Evolutionary conservation across 1,140 invertebrate species (phyloP), one percentile per base, ranked within the genome.

Genomic region (Drosophila sp.): DNA sequence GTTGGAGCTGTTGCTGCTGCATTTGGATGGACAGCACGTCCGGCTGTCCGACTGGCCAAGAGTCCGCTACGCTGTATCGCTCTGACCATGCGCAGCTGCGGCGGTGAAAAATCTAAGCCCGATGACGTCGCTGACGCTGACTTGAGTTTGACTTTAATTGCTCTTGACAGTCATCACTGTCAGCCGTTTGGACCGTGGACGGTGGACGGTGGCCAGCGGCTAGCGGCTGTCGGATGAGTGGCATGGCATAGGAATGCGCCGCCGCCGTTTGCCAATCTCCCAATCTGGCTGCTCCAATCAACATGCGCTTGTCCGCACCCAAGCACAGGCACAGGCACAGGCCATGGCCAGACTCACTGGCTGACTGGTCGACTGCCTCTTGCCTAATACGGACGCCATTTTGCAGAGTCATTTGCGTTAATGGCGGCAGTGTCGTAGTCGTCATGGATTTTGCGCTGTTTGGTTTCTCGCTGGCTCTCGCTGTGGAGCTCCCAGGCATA

Each of bases 141-240:
- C 79, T 90, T 73, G 72, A 90, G 89, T 91, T 91, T 87, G 89
- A 86, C 84, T 91, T 91, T 91, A 91, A 91, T 91, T 91, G 79
- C 89, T 91, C 82, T 89, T 91, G 89, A 91, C 89, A 91, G 89
- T 91, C 89, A 91, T 91, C 90, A 91, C 83, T 84, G 83, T 90
- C 87, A 89, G 80, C 64, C 46, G 62, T 56, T 29, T 53, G 40
- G 32, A 57, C 29, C 36, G 36, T 2, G 11, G 38, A n/a, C n/a
- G n/a, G 40, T 53, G 40, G 32, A 57, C 29, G 53, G 36, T 2
- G 11, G 38, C 34, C 50, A 25, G 29, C 41, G 43, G 27, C 34
- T 11, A 7, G 16, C 54, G 46, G 27, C 65, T 36, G 18, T 58
- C 18, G 36, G 40, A 27, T 61, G 65, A 50, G 48, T 54, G 56